Base-by-base conservation (phyloP, 2,797 vertebrate species). In the Anabacerthia variegaticeps region DNA sequence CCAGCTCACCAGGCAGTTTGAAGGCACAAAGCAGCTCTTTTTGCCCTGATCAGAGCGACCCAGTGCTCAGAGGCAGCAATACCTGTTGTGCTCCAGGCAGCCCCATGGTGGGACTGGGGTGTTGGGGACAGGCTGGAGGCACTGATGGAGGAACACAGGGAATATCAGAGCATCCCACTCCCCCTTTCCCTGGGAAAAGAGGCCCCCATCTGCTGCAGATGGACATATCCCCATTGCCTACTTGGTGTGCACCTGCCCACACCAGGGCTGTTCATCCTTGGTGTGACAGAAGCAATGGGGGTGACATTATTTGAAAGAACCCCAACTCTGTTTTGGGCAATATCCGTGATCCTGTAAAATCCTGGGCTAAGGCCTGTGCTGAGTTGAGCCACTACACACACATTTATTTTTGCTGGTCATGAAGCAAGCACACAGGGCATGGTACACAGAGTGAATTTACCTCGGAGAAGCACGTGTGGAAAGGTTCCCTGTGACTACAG, bases 61-160 rank as follows among this genome's bases (percentile, higher is more conserved):
- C 56, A 21, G 41, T 8, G 48, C 76, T 83, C 1, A 0, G 54
- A 72, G 55, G 49, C 63, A 67, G 73, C 74, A 20, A 2, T 78
- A 63, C 74, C 81, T 87, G 74, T 51, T 28, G 4, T 69, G 75
- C 52, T 61, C 27, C 2, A 6, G 56, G 71, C 71, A 84, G 43
- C 58, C 30, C 55, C 2, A 1, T 0, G 0, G 36, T 69, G 59
- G n/a, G 15, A 51, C 36, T 0, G 0, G 14, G 19, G 36, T 83
- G 55, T 54, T 1, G 9, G 24, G 36, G 34, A 28, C 36, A 48
- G 24, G 41, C 14, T 5, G 68, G 30, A 66, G 75, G 12, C 61
- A 68, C 16, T 3, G 6, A 2, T 69, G 58, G 30, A 21, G 18
- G 18, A 77, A 11, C n/a, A 77, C 79, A 62, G 68, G 39, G 49